Percentiles rank a stretch among this genome's conserved stretches.
Evolutionary conservation across 2,888 invertebrate species (phyloP).

Genomic region (Archips xylosteana): DNA sequence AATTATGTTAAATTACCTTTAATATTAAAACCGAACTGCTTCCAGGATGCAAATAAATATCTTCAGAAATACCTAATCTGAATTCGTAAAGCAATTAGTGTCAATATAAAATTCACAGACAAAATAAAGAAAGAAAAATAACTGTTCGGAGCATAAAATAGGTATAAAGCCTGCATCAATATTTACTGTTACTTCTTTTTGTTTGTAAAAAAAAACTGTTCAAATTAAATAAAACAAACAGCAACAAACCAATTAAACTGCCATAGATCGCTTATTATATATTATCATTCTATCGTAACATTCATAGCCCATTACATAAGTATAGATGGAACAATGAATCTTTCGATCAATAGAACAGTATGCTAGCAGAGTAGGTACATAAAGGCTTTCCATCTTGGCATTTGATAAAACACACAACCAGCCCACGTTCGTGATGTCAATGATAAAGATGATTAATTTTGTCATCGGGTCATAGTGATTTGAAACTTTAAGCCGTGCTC

Average conservation of each 20-base stretch:
- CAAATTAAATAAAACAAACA: constrained; percentile 2
- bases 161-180: background rate
- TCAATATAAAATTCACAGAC: background rate
- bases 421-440: constrained; percentile 25
- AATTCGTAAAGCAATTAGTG: background rate
- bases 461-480: constrained; percentile 20
- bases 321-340: constrained; percentile 35
- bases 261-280: constrained; percentile 38
- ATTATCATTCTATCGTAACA: constrained; percentile 24
- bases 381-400: constrained; percentile 31
- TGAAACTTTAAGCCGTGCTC: background rate
- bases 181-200: background rate
- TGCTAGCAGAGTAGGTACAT: constrained; percentile 20
- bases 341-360: constrained; percentile 33
- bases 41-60: background rate
- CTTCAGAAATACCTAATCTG: background rate
- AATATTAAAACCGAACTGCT: too few species aligned
- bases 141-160: background rate
- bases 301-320: constrained; percentile 30
- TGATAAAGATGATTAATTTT: constrained; percentile 31
- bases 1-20: too few species aligned
- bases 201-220: background rate
- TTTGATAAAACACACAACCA: constrained; percentile 32
- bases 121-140: background rate
- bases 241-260: constrained; percentile 15